These are phyloP conservation scores for Zoanthus sansibaricus DNA, from an alignment of 92 coral and sea anemone genomes.

Conservation along the genomic window DNA sequence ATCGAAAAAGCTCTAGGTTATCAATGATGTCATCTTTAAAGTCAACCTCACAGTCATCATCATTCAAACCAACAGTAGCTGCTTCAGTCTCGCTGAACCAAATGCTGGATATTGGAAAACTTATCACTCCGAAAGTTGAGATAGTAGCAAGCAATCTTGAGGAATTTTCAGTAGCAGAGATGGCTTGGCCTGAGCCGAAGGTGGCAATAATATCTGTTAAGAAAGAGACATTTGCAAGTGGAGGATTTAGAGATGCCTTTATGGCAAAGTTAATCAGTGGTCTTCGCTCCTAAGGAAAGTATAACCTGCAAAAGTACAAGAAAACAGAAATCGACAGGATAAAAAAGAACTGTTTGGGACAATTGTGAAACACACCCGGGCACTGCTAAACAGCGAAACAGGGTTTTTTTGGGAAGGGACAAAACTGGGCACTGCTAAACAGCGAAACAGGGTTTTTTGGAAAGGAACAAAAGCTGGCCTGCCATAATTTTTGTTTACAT, in stretches of 20 bases:
- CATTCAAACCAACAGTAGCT: slow-evolving; percentile 16
- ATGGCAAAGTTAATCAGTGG: slow-evolving; percentile 46
- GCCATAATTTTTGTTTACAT: too few relatives aligned
- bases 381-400: too few relatives aligned
- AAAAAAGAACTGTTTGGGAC: slow-evolving; percentile 38
- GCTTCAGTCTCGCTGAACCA: not conserved
- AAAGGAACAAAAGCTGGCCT: too few relatives aligned
- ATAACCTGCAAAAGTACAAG: slow-evolving; percentile 47
- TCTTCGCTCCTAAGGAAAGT: slow-evolving; percentile 47
- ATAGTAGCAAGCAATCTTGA: slow-evolving; percentile 19
- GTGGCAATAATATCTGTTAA: slow-evolving; percentile 40
- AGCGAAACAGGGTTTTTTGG: too few relatives aligned
- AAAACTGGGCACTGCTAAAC: too few relatives aligned
- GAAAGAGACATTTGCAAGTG: slow-evolving; percentile 36
- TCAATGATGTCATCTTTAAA: too few relatives aligned
- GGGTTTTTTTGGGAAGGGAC: too few relatives aligned
- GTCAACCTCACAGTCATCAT: too few relatives aligned
- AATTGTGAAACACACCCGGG: slow-evolving; percentile 41
- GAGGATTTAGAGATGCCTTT: slow-evolving; percentile 55
- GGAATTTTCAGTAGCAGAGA: slow-evolving; percentile 26
- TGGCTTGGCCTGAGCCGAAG: slow-evolving; percentile 46
- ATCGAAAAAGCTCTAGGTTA: too few relatives aligned
- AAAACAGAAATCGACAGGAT: slow-evolving; percentile 38
- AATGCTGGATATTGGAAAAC: slow-evolving; percentile 7
- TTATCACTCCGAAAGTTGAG: slow-evolving; percentile 6